These are phyloP conservation scores for Xenopus laevis DNA, from an alignment of 2,113 vertebrate genomes.

Conservation along the genomic window DNA sequence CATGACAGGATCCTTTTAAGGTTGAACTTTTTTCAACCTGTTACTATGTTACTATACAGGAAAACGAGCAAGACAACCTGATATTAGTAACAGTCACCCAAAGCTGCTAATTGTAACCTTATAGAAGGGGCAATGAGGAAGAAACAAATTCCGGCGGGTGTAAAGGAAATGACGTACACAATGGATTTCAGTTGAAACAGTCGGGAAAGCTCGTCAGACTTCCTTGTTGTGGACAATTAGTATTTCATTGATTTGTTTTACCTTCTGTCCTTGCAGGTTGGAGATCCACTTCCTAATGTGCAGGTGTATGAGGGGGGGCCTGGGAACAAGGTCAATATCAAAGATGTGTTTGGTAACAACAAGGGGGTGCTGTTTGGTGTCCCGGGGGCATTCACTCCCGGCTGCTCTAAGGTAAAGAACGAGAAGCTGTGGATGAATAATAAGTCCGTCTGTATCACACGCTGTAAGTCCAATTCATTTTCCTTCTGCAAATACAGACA, in stretches of 20 bases:
- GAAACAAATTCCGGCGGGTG: neutral
- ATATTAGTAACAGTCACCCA: neutral
- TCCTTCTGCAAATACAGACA: conserved; percentile 59
- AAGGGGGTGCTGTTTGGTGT: conserved; percentile 84
- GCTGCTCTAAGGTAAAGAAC: conserved; percentile 76
- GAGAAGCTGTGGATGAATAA: no score
- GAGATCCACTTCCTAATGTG: conserved; percentile 71
- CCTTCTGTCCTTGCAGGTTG: conserved; percentile 60
- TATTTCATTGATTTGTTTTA: neutral
- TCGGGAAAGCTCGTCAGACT: neutral
- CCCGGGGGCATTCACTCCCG: conserved; percentile 86
- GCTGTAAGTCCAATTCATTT: neutral
- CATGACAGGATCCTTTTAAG: no score
- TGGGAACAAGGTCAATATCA: conserved; percentile 70
- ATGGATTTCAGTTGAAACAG: neutral
- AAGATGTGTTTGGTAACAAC: conserved; percentile 78
- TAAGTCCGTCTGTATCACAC: no score
- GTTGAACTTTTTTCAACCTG: no score
- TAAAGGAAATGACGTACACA: neutral
- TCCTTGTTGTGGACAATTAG: neutral
- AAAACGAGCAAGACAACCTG: neutral
- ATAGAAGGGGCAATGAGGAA: neutral
- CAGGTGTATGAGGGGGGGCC: conserved; percentile 79
- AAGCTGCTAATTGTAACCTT: no score
- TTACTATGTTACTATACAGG: no score